Conservation (phyloP, 2,888 invertebrate species). For the Gisinianus flammeolus region DNA sequence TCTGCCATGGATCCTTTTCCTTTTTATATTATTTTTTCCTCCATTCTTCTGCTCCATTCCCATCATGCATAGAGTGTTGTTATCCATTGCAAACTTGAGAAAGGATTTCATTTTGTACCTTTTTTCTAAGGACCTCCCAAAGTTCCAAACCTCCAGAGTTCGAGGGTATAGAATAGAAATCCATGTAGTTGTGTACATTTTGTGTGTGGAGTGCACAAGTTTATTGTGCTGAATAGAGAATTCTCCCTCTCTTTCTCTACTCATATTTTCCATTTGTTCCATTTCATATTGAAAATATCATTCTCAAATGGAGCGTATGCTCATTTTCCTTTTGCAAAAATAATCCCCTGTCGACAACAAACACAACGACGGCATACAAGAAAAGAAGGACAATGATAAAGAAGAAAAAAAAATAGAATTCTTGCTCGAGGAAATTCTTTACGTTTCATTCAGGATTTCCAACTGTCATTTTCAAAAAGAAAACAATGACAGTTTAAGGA, state of each 20-base stretch:
- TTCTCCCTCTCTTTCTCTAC: background rate
- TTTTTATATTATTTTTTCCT: background rate
- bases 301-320: background rate
- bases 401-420: background rate
- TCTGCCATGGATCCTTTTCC: background rate
- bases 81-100: no score
- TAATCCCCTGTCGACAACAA: background rate
- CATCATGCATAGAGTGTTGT: background rate
- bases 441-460: background rate
- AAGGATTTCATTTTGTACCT: no score
- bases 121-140: background rate
- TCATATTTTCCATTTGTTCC: background rate
- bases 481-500: slow-evolving; percentile 18
- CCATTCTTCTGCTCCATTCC: background rate
- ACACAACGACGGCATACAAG: background rate
- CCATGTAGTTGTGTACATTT: background rate
- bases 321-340: background rate
- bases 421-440: slow-evolving; percentile 4
- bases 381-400: background rate
- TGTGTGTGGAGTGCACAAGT: background rate
- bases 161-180: no score
- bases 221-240: background rate
- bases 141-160: background rate
- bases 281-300: background rate
- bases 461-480: slow-evolving; percentile 4